Percentiles rank a stretch among this genome's conserved stretches.
Conservation (phyloP, 2,797 vertebrate genomes). For the Gymnothorax reevesii region DNA sequence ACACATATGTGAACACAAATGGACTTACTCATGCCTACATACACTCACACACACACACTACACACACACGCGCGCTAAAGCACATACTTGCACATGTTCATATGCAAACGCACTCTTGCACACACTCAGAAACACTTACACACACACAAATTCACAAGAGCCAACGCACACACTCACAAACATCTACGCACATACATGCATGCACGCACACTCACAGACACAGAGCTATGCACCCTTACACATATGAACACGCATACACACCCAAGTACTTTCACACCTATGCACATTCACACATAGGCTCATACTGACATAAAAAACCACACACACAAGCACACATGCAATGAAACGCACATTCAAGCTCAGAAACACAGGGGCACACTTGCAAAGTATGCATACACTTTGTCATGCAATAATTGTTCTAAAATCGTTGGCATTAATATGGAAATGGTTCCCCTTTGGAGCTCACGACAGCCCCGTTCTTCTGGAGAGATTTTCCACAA, state of each 20-base stretch:
- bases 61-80: not conserved
- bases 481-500: no score
- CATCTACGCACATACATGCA: not conserved
- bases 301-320: constrained; percentile 15
- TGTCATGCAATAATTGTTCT: no score
- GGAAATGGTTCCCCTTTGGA: no score
- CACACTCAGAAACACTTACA: not conserved
- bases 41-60: constrained; percentile 1
- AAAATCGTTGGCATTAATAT: no score
- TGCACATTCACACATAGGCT: not conserved
- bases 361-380: no score
- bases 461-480: no score
- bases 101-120: not conserved
- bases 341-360: not conserved
- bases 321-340: constrained; percentile 16
- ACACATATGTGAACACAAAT: constrained; percentile 7
- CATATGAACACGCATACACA: no score
- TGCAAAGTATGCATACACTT: no score
- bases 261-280: no score
- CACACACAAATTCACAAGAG: not conserved
- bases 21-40: not conserved
- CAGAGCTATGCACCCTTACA: not conserved
- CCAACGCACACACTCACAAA: not conserved
- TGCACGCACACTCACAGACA: not conserved
- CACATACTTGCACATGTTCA: not conserved